Conservation (phyloP, 2,888 invertebrate genomes). For the Alsophila aescularia region DNA sequence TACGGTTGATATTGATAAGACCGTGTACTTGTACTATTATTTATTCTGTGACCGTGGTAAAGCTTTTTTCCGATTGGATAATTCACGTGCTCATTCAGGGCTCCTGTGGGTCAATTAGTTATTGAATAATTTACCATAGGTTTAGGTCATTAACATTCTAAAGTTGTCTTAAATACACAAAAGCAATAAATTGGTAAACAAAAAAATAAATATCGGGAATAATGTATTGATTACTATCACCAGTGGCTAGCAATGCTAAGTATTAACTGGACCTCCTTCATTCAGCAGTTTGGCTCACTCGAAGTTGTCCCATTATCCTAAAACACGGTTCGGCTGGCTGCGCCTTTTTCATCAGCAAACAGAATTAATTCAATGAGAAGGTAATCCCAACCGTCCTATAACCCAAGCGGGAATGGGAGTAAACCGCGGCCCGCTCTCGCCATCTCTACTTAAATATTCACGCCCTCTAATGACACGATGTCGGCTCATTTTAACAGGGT, state of each 20-base stretch:
- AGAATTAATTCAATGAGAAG: constrained; percentile 74
- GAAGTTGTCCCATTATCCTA: constrained; percentile 47
- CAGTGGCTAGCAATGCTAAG: neutral
- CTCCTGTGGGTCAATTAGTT: neutral
- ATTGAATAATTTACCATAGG: neutral
- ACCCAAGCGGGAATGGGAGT: constrained; percentile 62
- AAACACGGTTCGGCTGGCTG: constrained; percentile 51
- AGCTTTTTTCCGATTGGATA: neutral
- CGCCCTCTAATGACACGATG: constrained; percentile 78
- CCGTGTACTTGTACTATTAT: no score
- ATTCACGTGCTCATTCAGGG: neutral
- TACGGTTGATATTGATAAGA: constrained; percentile 1
- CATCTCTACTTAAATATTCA: constrained; percentile 78
- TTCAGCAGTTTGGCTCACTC: constrained; percentile 32
- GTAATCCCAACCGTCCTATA: constrained; percentile 71
- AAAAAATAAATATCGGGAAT: neutral
- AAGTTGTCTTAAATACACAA: neutral
- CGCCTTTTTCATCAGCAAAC: constrained; percentile 66
- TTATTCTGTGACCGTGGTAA: no score
- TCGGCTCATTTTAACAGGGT: constrained; percentile 65
- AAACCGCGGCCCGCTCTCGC: constrained; percentile 65
- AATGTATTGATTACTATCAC: neutral
- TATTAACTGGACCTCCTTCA: constrained; percentile 8
- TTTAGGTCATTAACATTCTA: neutral
- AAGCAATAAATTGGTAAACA: neutral